phyloP scores from a whole-genome alignment of 2,797 vertebrate species.

The Atherinosoma microstoma region DNA sequence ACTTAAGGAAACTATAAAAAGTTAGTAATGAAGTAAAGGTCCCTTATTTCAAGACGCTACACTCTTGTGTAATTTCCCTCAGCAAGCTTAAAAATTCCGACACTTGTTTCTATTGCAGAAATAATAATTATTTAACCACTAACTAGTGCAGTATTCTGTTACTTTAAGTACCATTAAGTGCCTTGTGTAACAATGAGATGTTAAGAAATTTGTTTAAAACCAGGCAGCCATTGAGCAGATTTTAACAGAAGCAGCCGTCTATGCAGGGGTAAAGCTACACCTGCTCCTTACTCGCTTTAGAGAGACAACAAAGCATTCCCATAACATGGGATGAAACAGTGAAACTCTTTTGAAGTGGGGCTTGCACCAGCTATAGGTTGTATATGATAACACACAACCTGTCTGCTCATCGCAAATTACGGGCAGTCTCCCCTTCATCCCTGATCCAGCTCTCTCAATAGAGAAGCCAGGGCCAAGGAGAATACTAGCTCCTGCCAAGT shows the following conservation, averaged over 20 bases:
- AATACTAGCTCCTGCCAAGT: constrained; percentile 75
- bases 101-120: background rate
- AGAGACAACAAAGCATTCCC: constrained; percentile 32
- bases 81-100: background rate
- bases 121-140: constrained; percentile 3
- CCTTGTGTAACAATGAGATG: constrained; percentile 37
- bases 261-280: constrained; percentile 20
- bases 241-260: constrained; percentile 13
- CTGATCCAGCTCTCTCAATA: constrained; percentile 59
- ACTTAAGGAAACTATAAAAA: background rate
- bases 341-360: constrained; percentile 60
- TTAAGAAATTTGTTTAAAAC: constrained; percentile 27
- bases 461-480: constrained; percentile 66
- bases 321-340: constrained; percentile 26
- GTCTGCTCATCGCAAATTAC: constrained; percentile 83
- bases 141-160: background rate
- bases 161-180: constrained; percentile 24
- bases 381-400: constrained; percentile 75
- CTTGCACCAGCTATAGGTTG: constrained; percentile 45
- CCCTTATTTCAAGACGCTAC: background rate
- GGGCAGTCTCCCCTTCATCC: constrained; percentile 60
- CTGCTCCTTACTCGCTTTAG: constrained; percentile 29
- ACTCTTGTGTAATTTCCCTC: background rate
- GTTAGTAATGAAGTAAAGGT: background rate
- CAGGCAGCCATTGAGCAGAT: constrained; percentile 25